phyloP scores from a whole-genome alignment of 2,888 invertebrate genomes.

The Leucophenga maculata region DNA sequence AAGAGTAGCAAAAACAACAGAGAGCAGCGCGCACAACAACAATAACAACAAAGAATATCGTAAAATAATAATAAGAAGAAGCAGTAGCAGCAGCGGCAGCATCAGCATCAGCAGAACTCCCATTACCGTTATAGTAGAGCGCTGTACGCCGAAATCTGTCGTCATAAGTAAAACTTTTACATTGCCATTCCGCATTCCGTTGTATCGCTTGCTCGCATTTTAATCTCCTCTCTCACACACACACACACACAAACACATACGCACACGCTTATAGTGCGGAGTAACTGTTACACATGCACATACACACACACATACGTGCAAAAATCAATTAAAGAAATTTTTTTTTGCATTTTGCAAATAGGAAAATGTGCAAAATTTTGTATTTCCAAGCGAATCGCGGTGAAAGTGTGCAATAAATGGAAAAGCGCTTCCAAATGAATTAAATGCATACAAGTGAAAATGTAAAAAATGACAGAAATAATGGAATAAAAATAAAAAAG shows the following conservation, averaged over 20 bases:
- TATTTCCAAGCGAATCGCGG: slow-evolving; percentile 7
- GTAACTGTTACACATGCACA: slow-evolving; percentile 31
- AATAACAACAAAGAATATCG: neutral
- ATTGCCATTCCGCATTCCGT: slow-evolving; percentile 53
- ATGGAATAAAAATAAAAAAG: slow-evolving; percentile 29
- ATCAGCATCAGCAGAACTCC: neutral
- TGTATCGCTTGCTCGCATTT: neutral
- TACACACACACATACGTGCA: slow-evolving; percentile 49
- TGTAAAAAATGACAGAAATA: slow-evolving; percentile 18
- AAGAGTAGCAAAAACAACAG: too few relatives aligned
- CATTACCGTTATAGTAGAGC: neutral
- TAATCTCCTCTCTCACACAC: neutral
- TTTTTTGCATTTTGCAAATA: slow-evolving; percentile 13
- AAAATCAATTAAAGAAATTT: slow-evolving; percentile 52
- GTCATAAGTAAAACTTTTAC: slow-evolving; percentile 60
- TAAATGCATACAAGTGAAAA: slow-evolving; percentile 10
- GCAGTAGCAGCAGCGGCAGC: neutral
- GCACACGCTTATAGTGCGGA: slow-evolving; percentile 37
- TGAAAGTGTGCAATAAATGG: neutral
- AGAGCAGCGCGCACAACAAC: neutral
- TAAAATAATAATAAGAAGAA: slow-evolving; percentile 4
- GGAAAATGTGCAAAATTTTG: slow-evolving; percentile 12
- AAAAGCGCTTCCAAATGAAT: neutral
- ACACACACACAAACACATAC: slow-evolving; percentile 39
- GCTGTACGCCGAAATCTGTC: neutral